Conservation (phyloP, 2,797 vertebrate species). For the Champsocephalus gunnari region DNA sequence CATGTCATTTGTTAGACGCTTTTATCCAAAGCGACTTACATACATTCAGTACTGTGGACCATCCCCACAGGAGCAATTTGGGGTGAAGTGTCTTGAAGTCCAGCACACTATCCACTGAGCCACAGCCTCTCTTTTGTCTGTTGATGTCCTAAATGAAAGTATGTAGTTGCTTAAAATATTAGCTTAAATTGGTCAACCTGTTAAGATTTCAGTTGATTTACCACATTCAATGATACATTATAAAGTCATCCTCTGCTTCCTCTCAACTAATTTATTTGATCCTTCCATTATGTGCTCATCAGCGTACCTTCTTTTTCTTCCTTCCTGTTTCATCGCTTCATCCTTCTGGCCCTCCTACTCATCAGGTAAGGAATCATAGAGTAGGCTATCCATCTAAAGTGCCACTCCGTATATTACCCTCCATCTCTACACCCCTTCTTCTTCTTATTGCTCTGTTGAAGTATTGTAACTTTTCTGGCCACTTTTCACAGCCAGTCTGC, state of each 20-base stretch:
- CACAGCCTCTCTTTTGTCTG: too few species aligned
- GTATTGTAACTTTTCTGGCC: constrained; percentile 32
- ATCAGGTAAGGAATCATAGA: constrained; percentile 31
- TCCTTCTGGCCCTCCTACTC: constrained; percentile 33
- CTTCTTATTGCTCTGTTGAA: constrained; percentile 29
- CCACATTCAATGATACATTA: not conserved
- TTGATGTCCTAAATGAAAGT: too few species aligned
- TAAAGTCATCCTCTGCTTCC: not conserved
- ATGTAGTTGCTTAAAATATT: not conserved
- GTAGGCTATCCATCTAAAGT: constrained; percentile 27
- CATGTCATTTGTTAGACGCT: too few species aligned
- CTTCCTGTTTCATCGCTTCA: constrained; percentile 26
- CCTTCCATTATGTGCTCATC: constrained; percentile 33
- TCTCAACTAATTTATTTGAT: constrained; percentile 26
- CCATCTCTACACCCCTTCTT: constrained; percentile 25
- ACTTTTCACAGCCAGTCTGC: constrained; percentile 38
- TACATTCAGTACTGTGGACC: too few species aligned
- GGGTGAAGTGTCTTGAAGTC: too few species aligned
- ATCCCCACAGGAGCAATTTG: too few species aligned
- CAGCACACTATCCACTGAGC: too few species aligned
- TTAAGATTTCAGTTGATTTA: constrained; percentile 2
- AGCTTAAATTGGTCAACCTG: not conserved
- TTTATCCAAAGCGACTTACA: too few species aligned
- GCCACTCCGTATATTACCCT: constrained; percentile 19
- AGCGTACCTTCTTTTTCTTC: constrained; percentile 26